Percentiles rank a stretch among this genome's conserved stretches.
These are phyloP conservation scores for Lepus timidus DNA, from an alignment of 2,113 vertebrate species.

Conservation along the genomic window DNA sequence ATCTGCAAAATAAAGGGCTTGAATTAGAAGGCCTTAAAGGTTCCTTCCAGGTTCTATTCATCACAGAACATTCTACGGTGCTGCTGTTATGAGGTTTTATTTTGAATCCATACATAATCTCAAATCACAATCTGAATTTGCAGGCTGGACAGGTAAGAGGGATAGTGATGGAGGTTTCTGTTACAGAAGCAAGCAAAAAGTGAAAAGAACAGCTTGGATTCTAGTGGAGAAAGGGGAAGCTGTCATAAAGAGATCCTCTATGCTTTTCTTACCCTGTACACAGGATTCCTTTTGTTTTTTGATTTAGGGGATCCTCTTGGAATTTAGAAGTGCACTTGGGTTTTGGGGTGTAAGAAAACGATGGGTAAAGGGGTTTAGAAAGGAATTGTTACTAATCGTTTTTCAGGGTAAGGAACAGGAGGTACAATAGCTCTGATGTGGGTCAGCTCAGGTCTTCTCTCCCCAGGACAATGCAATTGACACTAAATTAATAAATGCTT, in stretches of 20 bases:
- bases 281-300: background rate
- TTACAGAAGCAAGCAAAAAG: background rate
- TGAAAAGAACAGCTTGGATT: background rate
- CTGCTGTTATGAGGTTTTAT: slow-evolving; percentile 46
- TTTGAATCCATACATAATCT: slow-evolving; percentile 63
- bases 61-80: slow-evolving; percentile 62
- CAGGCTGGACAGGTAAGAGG: slow-evolving; percentile 13
- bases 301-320: background rate
- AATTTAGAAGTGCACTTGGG: background rate
- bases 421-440: background rate
- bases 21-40: slow-evolving; percentile 81
- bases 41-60: slow-evolving; percentile 69
- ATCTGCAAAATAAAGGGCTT: slow-evolving; percentile 85
- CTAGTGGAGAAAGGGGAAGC: background rate
- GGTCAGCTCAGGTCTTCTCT: background rate
- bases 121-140: slow-evolving; percentile 22
- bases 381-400: background rate
- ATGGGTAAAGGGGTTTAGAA: background rate
- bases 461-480: background rate
- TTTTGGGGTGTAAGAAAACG: background rate
- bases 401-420: slow-evolving; percentile 8
- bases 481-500: slow-evolving; percentile 33
- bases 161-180: background rate
- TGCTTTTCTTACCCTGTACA: background rate
- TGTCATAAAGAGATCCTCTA: background rate